Evolutionary conservation across 2,113 vertebrate genomes (phyloP).

Genomic region (Hiodon alosoides): DNA sequence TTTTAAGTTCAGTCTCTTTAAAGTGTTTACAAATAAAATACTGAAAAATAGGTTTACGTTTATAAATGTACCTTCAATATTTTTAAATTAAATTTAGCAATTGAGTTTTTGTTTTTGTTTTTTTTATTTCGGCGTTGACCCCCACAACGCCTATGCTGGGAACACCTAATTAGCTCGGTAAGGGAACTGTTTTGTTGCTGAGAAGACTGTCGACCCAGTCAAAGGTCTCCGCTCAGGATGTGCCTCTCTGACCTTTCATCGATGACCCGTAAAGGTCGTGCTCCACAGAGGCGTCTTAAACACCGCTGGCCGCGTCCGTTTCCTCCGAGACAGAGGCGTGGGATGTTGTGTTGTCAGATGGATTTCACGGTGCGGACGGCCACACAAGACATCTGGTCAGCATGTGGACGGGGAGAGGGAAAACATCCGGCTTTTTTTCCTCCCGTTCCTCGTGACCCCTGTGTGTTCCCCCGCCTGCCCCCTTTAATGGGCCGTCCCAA

Average conservation of each 20-base stretch:
- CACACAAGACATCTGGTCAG: constrained; percentile 47
- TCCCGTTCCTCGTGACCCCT: neutral
- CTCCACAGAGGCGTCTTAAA: constrained; percentile 42
- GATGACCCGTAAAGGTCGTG: constrained; percentile 65
- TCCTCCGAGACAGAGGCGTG: constrained; percentile 44
- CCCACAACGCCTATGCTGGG: neutral
- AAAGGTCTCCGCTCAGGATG: constrained; percentile 63
- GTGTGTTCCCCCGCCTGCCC: constrained; percentile 13
- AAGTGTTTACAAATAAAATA: neutral
- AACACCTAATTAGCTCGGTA: constrained; percentile 38
- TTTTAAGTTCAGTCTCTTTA: too few species aligned
- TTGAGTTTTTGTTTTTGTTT: neutral
- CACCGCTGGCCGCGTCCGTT: constrained; percentile 40
- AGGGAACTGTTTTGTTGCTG: constrained; percentile 19
- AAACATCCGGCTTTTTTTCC: constrained; percentile 31
- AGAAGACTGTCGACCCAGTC: constrained; percentile 25
- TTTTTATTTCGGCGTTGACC: neutral
- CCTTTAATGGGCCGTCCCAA: neutral
- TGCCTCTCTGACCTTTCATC: constrained; percentile 61
- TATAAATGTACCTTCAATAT: neutral
- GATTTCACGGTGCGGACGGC: constrained; percentile 35
- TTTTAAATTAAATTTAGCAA: neutral
- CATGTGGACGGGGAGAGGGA: constrained; percentile 22
- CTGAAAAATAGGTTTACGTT: neutral
- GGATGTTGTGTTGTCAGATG: constrained; percentile 50